These are phyloP conservation scores for Hydra vulgaris DNA, from an alignment of 30 jellyfish, hydroid and myxozoan genomes.

Conservation along the genomic window DNA sequence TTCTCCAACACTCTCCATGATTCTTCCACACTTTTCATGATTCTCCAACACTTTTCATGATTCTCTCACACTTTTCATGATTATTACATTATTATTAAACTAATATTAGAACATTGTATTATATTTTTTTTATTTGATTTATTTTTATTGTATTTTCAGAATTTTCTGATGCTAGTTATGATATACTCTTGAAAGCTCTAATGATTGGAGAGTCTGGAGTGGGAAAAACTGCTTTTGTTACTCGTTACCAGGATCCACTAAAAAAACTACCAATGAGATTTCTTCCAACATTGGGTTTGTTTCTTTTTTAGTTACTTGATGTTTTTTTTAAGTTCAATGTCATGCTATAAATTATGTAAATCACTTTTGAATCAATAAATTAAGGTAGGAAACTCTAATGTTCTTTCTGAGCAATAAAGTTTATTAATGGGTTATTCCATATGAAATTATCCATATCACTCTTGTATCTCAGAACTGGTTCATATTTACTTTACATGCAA, in stretches of 20 bases:
- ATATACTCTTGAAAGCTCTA: slow-evolving; percentile 60
- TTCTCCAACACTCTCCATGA: too few relatives aligned
- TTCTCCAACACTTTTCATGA: too few relatives aligned
- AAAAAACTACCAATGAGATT: slow-evolving; percentile 41
- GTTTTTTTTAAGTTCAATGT: not conserved
- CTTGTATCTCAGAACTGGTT: too few relatives aligned
- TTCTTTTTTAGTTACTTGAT: not conserved
- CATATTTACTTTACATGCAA: too few relatives aligned
- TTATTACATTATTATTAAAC: too few relatives aligned
- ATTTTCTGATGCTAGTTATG: slow-evolving; percentile 5
- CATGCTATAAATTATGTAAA: not conserved
- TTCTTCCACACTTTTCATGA: too few relatives aligned
- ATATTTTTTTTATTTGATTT: too few relatives aligned
- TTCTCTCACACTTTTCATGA: too few relatives aligned
- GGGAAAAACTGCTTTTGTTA: slow-evolving; percentile 77
- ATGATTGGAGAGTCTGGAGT: slow-evolving; percentile 71
- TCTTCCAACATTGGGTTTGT: slow-evolving; percentile 73
- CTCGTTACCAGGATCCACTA: slow-evolving; percentile 43
- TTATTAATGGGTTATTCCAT: too few relatives aligned
- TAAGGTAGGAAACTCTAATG: not conserved
- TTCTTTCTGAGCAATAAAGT: not conserved
- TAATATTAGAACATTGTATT: too few relatives aligned
- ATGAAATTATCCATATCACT: too few relatives aligned
- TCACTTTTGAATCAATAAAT: too few relatives aligned
- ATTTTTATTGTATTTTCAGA: not conserved